A percentile compares a stretch with the other conserved stretches of the same genome.
Conservation (phyloP, 2,113 vertebrate species). For the Indicator indicator region DNA sequence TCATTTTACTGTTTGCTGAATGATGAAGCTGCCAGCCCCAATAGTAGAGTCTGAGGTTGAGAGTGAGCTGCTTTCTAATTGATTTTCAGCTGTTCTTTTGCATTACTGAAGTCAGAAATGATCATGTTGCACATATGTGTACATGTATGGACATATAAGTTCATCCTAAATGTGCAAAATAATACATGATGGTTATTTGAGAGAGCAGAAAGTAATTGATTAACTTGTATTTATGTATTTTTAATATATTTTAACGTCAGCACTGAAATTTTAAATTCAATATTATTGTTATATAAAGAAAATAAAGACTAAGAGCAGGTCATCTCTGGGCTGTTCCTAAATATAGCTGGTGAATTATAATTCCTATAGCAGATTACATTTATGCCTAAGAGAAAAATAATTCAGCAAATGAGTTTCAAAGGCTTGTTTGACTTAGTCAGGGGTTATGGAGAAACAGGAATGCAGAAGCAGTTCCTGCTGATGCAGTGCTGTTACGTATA, state of each 20-base stretch:
- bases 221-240: neutral
- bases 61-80: neutral
- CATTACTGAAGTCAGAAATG: neutral
- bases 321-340: neutral
- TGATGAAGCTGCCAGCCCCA: neutral
- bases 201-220: neutral
- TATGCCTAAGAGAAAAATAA: neutral
- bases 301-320: neutral
- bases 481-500: neutral
- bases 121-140: neutral
- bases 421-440: neutral
- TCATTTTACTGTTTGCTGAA: neutral
- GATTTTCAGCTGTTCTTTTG: neutral
- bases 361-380: neutral
- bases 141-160: neutral
- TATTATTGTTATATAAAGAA: neutral
- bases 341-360: neutral
- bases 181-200: neutral
- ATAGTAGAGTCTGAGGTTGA: neutral
- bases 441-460: neutral
- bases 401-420: neutral
- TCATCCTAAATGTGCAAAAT: neutral
- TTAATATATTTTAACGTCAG: neutral
- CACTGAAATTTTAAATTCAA: neutral
- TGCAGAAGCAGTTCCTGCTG: neutral